Conservation (phyloP, 2,113 vertebrate species). For the Nasalis larvatus region DNA sequence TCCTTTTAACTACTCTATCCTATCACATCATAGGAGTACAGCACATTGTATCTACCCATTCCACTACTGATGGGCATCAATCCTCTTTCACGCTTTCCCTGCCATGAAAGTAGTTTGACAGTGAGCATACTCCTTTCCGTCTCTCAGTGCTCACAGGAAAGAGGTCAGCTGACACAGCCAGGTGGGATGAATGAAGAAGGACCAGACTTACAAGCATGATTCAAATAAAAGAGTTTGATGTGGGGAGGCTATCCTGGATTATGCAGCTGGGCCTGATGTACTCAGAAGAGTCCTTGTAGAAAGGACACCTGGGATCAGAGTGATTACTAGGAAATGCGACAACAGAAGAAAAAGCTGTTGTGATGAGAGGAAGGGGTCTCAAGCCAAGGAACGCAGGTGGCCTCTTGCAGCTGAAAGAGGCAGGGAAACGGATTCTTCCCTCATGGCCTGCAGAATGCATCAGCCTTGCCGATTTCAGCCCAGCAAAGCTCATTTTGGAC, state of each 20-base stretch:
- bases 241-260: not conserved
- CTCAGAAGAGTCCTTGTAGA: no score
- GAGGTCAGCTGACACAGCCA: not conserved
- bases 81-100: accelerated
- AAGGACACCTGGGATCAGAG: not conserved
- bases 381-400: not conserved
- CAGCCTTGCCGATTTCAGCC: not conserved
- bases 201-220: not conserved
- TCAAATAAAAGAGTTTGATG: not conserved
- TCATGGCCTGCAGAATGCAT: not conserved
- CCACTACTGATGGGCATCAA: not conserved
- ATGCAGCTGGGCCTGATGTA: not conserved
- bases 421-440: not conserved
- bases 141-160: no score
- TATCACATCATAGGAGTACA: no score
- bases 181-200: not conserved
- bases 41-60: not conserved
- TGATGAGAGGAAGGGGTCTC: not conserved
- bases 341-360: not conserved
- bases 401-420: not conserved
- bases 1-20: not conserved
- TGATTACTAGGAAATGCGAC: not conserved
- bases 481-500: no score
- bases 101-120: not conserved
- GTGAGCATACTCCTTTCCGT: not conserved